A percentile compares a stretch with the other conserved stretches of the same genome.
Conservation (phyloP, 2,797 vertebrate genomes). For the Ataeniobius toweri region DNA sequence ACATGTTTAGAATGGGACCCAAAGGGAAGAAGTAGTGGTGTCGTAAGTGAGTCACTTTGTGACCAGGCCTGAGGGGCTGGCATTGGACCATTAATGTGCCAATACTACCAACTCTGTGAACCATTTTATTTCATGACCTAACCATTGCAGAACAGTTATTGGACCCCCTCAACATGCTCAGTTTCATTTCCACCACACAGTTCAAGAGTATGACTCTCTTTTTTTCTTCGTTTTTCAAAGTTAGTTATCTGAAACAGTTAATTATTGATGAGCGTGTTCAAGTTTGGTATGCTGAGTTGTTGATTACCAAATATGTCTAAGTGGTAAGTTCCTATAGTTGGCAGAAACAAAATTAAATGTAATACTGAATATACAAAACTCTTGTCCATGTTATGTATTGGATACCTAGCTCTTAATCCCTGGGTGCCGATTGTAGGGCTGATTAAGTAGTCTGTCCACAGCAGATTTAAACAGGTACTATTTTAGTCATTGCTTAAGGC, state of each 20-base stretch:
- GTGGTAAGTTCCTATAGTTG: neutral
- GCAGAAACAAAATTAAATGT: neutral
- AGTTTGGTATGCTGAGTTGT: neutral
- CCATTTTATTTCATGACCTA: neutral
- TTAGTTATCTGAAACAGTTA: neutral
- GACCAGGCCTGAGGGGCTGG: neutral
- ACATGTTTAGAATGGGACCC: neutral
- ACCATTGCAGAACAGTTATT: neutral
- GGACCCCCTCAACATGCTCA: neutral
- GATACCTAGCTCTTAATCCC: neutral
- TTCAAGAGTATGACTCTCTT: neutral
- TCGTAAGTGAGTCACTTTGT: neutral
- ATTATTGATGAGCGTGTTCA: neutral
- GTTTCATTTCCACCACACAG: neutral
- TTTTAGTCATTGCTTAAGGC: constrained; percentile 13
- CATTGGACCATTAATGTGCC: neutral
- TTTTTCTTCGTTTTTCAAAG: neutral
- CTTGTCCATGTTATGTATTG: neutral
- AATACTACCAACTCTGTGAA: neutral
- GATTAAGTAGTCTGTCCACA: constrained; percentile 14
- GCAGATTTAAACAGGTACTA: constrained; percentile 7
- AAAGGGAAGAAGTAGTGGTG: neutral
- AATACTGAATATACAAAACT: neutral
- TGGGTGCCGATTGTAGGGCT: neutral
- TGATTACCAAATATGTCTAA: neutral